Conservation (phyloP, 2,113 vertebrate species). For the Bos indicus region DNA sequence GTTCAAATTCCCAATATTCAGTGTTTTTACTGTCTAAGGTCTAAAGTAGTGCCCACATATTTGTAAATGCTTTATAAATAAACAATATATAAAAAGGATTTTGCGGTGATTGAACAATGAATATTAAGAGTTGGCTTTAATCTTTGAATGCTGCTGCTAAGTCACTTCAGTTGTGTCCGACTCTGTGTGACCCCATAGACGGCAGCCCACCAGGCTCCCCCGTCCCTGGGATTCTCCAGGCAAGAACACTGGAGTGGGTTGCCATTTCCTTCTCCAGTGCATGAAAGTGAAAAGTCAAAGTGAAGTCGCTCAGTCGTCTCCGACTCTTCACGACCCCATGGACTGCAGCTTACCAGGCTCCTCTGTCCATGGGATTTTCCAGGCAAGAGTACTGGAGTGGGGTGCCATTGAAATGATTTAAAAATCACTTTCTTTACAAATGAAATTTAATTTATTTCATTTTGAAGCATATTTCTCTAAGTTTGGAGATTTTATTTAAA, state of each 20-base stretch:
- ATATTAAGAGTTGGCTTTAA: neutral
- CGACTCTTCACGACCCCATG: rapidly evolving
- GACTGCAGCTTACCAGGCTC: too few relatives aligned
- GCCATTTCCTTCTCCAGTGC: too few relatives aligned
- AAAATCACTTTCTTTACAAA: neutral
- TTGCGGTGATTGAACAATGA: neutral
- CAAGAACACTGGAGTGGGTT: too few relatives aligned
- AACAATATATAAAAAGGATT: neutral
- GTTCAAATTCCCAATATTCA: neutral
- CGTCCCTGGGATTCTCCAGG: too few relatives aligned
- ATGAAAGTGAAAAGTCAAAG: too few relatives aligned
- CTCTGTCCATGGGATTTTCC: too few relatives aligned
- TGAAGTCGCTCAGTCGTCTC: too few relatives aligned
- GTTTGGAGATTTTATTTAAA: neutral
- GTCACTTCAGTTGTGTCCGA: too few relatives aligned
- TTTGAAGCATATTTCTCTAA: neutral
- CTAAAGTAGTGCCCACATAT: neutral
- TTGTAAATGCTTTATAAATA: neutral
- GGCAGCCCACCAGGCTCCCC: too few relatives aligned
- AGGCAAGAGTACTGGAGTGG: too few relatives aligned
- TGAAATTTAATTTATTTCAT: neutral
- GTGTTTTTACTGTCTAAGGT: neutral
- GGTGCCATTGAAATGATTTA: too few relatives aligned
- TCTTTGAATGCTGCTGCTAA: neutral
- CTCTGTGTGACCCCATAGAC: too few relatives aligned